A percentile compares a stretch with the other conserved stretches of the same genome.
Evolutionary conservation across 2,113 vertebrate species (phyloP).

Genomic region (Catharus bicknelli): DNA sequence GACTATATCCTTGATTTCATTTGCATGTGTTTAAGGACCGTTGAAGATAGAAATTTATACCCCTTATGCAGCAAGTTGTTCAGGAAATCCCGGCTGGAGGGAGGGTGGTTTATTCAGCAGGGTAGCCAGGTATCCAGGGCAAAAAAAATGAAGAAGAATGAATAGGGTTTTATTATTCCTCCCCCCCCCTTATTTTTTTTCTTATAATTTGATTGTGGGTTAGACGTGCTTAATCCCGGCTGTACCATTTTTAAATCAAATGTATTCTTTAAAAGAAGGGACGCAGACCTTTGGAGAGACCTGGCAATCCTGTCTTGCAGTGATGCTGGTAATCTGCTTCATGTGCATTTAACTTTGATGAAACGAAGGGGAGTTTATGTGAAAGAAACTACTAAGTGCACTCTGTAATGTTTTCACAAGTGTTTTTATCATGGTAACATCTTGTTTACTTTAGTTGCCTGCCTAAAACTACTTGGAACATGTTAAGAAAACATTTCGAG

Average conservation of each 20-base stretch:
- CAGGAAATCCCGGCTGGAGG: neutral
- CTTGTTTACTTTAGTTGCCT: constrained; percentile 99
- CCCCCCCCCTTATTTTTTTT: accelerated
- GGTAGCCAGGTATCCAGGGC: neutral
- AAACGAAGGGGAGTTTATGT: constrained; percentile 73
- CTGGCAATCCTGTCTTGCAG: neutral
- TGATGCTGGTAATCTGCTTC: constrained; percentile 46
- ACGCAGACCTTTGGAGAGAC: neutral
- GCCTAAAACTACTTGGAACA: constrained; percentile 99
- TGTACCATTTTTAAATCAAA: neutral
- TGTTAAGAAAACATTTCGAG: constrained; percentile 99
- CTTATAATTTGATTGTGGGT: neutral
- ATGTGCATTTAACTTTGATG: constrained; percentile 67
- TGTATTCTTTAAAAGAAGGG: neutral
- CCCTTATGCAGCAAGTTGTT: neutral
- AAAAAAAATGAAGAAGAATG: neutral
- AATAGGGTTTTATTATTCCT: neutral
- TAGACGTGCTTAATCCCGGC: neutral
- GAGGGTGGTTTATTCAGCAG: neutral
- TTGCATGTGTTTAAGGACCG: constrained; percentile 37
- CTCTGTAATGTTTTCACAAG: constrained; percentile 97
- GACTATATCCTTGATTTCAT: constrained; percentile 18
- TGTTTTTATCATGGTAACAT: constrained; percentile 99
- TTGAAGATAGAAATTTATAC: neutral
- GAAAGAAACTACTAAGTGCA: constrained; percentile 85